Evolutionary conservation across 1,140 invertebrate genomes (phyloP).

Genomic region (Galleria mellonella): DNA sequence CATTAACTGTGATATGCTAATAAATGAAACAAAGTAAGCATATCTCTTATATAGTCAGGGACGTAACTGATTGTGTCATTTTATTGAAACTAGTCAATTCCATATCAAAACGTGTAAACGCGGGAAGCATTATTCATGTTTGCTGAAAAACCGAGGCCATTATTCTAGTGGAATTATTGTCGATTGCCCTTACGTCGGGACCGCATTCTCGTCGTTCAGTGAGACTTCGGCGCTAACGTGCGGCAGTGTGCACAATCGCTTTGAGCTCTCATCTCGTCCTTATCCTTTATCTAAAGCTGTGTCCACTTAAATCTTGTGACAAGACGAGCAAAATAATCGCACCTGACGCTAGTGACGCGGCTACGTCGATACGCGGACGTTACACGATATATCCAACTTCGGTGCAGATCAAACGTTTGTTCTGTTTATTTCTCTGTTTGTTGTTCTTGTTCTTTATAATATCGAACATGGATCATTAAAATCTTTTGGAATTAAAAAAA

Average conservation of each 20-base stretch:
- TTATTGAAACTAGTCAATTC: constrained; percentile 8
- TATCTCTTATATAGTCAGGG: too few species aligned
- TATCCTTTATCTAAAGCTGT: constrained; percentile 43
- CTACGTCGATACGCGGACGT: constrained; percentile 10
- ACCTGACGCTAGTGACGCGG: constrained; percentile 5
- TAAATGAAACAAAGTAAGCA: constrained; percentile 19
- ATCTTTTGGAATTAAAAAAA: too few species aligned
- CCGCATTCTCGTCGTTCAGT: constrained; percentile 21
- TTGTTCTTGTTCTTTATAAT: constrained; percentile 20
- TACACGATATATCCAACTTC: constrained; percentile 25
- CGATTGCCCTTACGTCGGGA: constrained; percentile 27
- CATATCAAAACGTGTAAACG: constrained; percentile 5
- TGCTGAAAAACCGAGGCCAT: constrained; percentile 23
- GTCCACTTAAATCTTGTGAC: constrained; percentile 40
- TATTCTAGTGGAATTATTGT: constrained; percentile 17
- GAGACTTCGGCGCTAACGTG: constrained; percentile 15
- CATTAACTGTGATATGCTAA: constrained; percentile 26
- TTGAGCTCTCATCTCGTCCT: constrained; percentile 31
- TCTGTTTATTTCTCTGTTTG: constrained; percentile 17
- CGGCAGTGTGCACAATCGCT: constrained; percentile 21
- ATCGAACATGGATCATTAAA: background rate
- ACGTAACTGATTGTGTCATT: too few species aligned
- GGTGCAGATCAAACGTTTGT: constrained; percentile 22
- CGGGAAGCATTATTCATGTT: constrained; percentile 9
- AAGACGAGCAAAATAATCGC: constrained; percentile 9